Conservation (phyloP, 2,888 invertebrate genomes). For the Ferdinandea cuprea region DNA sequence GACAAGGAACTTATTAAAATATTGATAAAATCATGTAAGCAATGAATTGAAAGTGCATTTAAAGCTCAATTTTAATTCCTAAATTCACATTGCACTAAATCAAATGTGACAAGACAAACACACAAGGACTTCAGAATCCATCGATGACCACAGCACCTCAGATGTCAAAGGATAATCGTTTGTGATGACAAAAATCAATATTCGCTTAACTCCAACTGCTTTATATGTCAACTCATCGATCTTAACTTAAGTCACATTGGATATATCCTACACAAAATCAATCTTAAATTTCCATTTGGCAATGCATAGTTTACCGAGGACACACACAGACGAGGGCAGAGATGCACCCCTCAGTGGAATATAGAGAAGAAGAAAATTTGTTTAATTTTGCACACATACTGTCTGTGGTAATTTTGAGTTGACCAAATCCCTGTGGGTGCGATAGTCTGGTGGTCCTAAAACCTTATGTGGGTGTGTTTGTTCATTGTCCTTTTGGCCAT, state of each 20-base stretch:
- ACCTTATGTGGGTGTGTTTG: background rate
- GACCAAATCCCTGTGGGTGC: conserved; percentile 28
- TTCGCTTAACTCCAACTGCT: background rate
- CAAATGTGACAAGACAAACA: background rate
- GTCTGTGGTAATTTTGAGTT: conserved; percentile 38
- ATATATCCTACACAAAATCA: conserved; percentile 10
- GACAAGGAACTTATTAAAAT: background rate
- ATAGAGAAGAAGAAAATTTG: conserved; percentile 11
- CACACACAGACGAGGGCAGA: background rate
- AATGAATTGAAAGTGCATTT: too few relatives aligned
- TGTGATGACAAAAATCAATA: conserved; percentile 2
- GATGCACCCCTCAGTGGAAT: too few relatives aligned
- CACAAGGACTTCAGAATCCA: background rate
- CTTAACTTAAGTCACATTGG: conserved; percentile 13
- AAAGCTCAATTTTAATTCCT: background rate
- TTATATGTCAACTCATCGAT: conserved; percentile 20
- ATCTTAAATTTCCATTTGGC: conserved; percentile 4
- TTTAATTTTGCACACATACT: conserved; percentile 26
- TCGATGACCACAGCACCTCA: background rate
- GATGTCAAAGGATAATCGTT: conserved; percentile 6
- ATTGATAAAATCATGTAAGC: too few relatives aligned
- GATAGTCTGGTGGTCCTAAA: background rate
- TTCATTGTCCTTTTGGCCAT: background rate
- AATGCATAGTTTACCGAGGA: background rate
- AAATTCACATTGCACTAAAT: background rate